Percentiles rank a stretch among this genome's conserved stretches.
phyloP scores from a whole-genome alignment of 2,888 invertebrate species.

The Trachelus stipa region DNA sequence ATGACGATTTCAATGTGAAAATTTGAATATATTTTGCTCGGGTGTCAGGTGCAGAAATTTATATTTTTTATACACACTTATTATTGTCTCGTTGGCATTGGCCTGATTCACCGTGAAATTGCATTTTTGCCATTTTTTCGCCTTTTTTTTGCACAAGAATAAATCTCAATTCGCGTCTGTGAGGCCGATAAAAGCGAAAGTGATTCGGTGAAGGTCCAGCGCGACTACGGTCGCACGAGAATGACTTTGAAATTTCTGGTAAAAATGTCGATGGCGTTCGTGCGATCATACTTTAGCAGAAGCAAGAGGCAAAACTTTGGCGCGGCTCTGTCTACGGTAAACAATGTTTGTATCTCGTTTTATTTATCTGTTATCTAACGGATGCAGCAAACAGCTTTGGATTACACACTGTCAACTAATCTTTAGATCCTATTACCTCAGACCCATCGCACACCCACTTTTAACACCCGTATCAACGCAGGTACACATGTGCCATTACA shows the following conservation, averaged over 20 bases:
- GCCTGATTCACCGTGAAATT: not conserved
- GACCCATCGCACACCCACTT: not conserved
- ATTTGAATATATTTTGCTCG: not conserved
- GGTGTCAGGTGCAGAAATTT: not conserved
- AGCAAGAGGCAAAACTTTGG: slow-evolving; percentile 55
- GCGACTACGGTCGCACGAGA: slow-evolving; percentile 29
- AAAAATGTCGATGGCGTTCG: slow-evolving; percentile 53
- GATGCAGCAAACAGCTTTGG: not conserved
- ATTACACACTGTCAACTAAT: not conserved
- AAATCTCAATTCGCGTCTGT: not conserved
- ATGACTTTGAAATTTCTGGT: slow-evolving; percentile 52
- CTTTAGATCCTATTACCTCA: not conserved
- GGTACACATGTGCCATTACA: not conserved
- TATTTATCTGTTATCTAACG: slow-evolving; percentile 27
- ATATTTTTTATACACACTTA: not conserved
- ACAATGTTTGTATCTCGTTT: slow-evolving; percentile 16
- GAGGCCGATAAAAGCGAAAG: no score
- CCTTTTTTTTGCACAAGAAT: not conserved
- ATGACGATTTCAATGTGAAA: not conserved
- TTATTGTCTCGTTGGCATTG: not conserved
- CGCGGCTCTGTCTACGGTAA: slow-evolving; percentile 59
- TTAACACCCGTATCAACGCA: not conserved
- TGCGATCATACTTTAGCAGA: slow-evolving; percentile 51
- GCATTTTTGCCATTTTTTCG: not conserved
- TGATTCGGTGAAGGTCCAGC: not conserved